These are phyloP conservation scores for Thymelicus sylvestris DNA, from an alignment of 2,888 invertebrate species.

Conservation along the genomic window DNA sequence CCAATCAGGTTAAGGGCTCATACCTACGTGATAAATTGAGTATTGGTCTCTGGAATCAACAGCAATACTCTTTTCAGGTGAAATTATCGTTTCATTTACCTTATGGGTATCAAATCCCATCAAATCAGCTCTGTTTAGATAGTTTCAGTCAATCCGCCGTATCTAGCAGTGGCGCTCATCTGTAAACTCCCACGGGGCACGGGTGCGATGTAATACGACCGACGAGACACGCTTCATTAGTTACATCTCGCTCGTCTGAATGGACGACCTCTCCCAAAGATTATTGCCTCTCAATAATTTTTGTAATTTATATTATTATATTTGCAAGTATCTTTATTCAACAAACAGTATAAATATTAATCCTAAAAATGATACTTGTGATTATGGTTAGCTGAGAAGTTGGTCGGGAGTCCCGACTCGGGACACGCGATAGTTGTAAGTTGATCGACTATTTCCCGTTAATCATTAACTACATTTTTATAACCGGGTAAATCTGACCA, in stretches of 20 bases:
- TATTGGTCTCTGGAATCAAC: too few relatives aligned
- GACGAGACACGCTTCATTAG: slow-evolving; percentile 19
- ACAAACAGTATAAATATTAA: too few relatives aligned
- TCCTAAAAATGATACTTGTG: too few relatives aligned
- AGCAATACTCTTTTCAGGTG: background rate
- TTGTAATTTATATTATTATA: background rate
- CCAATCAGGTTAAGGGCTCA: too few relatives aligned
- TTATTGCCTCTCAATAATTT: background rate
- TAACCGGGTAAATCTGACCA: too few relatives aligned
- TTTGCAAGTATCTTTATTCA: too few relatives aligned
- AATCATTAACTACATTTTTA: too few relatives aligned
- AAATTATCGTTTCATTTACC: background rate
- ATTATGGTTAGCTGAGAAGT: too few relatives aligned
- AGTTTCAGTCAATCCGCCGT: slow-evolving; percentile 24
- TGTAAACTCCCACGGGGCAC: slow-evolving; percentile 10
- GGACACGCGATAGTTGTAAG: too few relatives aligned
- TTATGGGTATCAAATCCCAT: too few relatives aligned
- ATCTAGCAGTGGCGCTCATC: background rate
- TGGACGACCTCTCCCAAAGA: background rate
- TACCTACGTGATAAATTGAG: background rate
- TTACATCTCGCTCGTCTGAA: slow-evolving; percentile 10
- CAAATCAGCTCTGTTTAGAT: background rate
- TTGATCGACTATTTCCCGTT: too few relatives aligned
- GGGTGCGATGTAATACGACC: slow-evolving; percentile 10
- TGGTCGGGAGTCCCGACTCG: too few relatives aligned